These are phyloP conservation scores for Cheilosia impressa DNA, from an alignment of 2,888 invertebrate species.

Conservation along the genomic window DNA sequence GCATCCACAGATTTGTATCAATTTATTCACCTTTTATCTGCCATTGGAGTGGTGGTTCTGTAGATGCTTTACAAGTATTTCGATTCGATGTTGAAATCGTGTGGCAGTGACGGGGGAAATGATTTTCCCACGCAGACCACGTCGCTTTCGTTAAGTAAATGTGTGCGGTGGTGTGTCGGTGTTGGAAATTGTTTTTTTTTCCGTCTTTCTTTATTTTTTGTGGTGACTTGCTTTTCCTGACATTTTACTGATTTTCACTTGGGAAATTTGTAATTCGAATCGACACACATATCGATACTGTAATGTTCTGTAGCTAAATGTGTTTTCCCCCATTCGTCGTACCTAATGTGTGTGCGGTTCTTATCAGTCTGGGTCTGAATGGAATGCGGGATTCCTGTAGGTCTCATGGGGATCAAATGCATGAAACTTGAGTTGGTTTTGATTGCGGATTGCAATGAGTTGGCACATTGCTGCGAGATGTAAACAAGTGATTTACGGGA, in stretches of 20 bases:
- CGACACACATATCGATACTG: conserved; percentile 53
- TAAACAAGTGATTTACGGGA: conserved; percentile 1
- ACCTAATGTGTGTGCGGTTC: conserved; percentile 20
- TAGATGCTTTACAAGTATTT: conserved; percentile 43
- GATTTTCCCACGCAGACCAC: conserved; percentile 68
- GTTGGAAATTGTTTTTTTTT: conserved; percentile 39
- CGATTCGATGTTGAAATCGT: conserved; percentile 45
- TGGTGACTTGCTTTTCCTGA: conserved; percentile 56
- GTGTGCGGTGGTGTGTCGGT: conserved; percentile 12
- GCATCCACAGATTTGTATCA: conserved; percentile 59
- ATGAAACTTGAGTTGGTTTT: conserved; percentile 35
- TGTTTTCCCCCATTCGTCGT: conserved; percentile 1
- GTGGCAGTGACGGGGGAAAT: conserved; percentile 19
- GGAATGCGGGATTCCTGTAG: conserved; percentile 2
- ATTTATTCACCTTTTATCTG: conserved; percentile 72
- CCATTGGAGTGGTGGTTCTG: conserved; percentile 46
- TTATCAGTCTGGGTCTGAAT: conserved; percentile 35
- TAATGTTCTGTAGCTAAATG: conserved; percentile 39
- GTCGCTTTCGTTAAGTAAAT: conserved; percentile 42
- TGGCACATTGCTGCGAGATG: background rate
- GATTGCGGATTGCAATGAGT: conserved; percentile 30
- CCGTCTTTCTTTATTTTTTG: background rate
- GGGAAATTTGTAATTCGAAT: conserved; percentile 71
- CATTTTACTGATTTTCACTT: conserved; percentile 57
- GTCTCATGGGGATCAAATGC: conserved; percentile 27